Evolutionary conservation across 2,888 invertebrate species (phyloP).

Genomic region (Erannis defoliaria): DNA sequence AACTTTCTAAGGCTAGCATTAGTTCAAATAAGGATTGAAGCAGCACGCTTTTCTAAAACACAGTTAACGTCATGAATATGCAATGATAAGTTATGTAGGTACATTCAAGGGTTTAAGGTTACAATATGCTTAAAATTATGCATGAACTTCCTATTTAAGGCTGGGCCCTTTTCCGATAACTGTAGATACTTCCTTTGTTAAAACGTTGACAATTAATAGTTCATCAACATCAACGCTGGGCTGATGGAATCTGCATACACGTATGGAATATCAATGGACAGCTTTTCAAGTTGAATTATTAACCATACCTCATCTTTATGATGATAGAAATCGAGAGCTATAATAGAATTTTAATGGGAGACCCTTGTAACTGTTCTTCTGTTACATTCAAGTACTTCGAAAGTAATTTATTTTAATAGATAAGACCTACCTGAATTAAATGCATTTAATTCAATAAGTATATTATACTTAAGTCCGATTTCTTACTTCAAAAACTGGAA

Average conservation of each 20-base stretch:
- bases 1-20: slow-evolving; percentile 33
- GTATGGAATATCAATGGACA: slow-evolving; percentile 22
- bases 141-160: slow-evolving; percentile 23
- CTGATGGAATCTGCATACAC: slow-evolving; percentile 16
- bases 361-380: slow-evolving; percentile 13
- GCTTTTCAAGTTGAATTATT: slow-evolving; percentile 18
- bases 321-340: slow-evolving; percentile 14
- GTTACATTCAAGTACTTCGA: not conserved
- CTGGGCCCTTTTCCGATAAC: not conserved
- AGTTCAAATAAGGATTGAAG: slow-evolving; percentile 34
- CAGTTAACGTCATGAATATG: slow-evolving; percentile 33
- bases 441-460: not conserved
- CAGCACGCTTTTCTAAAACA: slow-evolving; percentile 29
- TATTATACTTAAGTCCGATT: too few relatives aligned
- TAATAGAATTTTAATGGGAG: slow-evolving; percentile 14
- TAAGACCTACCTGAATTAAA: not conserved
- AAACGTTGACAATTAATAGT: slow-evolving; percentile 27
- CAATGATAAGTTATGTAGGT: slow-evolving; percentile 25
- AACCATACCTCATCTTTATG: slow-evolving; percentile 10
- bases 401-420: slow-evolving; percentile 17
- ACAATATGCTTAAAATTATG: slow-evolving; percentile 25
- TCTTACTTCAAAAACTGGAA: too few relatives aligned
- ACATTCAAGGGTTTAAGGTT: slow-evolving; percentile 21
- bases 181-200: not conserved
- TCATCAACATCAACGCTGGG: slow-evolving; percentile 20